phyloP scores from a whole-genome alignment of 2,888 invertebrate species.

The Pyrochroa serraticornis region DNA sequence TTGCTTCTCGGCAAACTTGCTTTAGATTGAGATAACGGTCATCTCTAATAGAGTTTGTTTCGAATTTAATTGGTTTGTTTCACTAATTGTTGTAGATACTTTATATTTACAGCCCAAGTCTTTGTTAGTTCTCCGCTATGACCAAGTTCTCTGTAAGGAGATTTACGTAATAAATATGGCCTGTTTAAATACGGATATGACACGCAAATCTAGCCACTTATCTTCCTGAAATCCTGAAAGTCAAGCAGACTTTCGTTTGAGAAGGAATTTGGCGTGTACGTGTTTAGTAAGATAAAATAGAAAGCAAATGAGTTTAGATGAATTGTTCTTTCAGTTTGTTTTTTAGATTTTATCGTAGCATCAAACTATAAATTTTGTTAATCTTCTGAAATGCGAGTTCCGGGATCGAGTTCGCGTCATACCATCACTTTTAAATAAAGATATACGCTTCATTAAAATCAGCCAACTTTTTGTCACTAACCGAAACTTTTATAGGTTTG shows the following conservation, averaged over 20 bases:
- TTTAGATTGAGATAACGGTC: too few relatives aligned
- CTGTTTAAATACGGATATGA: conserved; percentile 32
- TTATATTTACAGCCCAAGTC: background rate
- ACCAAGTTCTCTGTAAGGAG: conserved; percentile 23
- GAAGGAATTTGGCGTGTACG: conserved; percentile 22
- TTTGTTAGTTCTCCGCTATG: background rate
- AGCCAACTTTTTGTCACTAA: conserved; percentile 1
- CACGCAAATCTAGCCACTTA: conserved; percentile 35
- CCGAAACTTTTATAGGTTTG: conserved; percentile 4
- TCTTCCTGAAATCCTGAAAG: conserved; percentile 30
- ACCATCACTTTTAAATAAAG: conserved; percentile 7
- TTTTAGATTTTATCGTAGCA: conserved; percentile 14
- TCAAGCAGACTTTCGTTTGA: conserved; percentile 25
- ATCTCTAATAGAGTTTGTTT: too few relatives aligned
- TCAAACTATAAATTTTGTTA: conserved; percentile 18
- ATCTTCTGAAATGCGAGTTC: conserved; percentile 19
- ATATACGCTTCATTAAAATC: conserved; percentile 21
- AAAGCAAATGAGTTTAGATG: conserved; percentile 23
- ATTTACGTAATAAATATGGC: conserved; percentile 30
- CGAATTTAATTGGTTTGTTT: too few relatives aligned
- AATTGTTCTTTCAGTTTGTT: conserved; percentile 14
- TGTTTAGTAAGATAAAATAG: conserved; percentile 30
- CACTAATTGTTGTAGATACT: background rate
- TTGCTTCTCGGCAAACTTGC: too few relatives aligned
- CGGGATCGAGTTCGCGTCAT: conserved; percentile 18